Base-by-base conservation (phyloP, 2,888 invertebrate genomes). In the Cerastis rubricosa region DNA sequence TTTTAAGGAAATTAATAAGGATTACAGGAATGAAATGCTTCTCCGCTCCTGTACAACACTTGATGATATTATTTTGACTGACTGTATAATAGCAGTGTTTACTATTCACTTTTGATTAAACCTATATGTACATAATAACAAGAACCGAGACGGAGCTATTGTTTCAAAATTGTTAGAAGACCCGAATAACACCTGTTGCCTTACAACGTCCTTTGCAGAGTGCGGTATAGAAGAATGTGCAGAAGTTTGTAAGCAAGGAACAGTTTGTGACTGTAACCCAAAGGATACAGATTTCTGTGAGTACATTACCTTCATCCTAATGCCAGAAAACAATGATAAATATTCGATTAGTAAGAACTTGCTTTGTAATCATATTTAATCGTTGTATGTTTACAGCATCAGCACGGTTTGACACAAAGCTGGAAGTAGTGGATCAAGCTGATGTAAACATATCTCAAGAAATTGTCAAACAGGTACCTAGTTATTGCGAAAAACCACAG, bases 381-480 rank as follows among this genome's bases (percentile, higher is more conserved):
- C n/a, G n/a, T 64, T 59, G 1, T 47, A n/a, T 80, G 6, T 66
- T 94, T 54, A 67, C 94, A 98, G 97, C 97, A 81, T 96, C 97
- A 73, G 97, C 97, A 35, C 97, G 97, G 76, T 97, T 97, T 89
- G 97, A 97, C 90, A 97, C 97, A 86, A 97, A 95, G 87, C 93
- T 97, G 84, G 97, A 97, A 88, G 92, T 97, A 74, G 91, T 95
- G 85, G 97, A 97, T 88, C 94, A 97, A 89, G 93, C 95, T 8
- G 94, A 93, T 82, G 87, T 92, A 49, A 94, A 95, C 91, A 93
- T 95, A 94, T 94, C 96, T 45, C 91, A 93, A 87, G 95, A 96
- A 92, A 90, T 72, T 67, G 85, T 91, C 35, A 94, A 93, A 89
- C 95, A 96, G 94, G 96, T 94, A 88, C 35, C 35, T 59, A 51